Percentiles rank a stretch among this genome's conserved stretches.
Conservation (phyloP, 2,888 invertebrate genomes). For the Caenorhabditis doughertyi region DNA sequence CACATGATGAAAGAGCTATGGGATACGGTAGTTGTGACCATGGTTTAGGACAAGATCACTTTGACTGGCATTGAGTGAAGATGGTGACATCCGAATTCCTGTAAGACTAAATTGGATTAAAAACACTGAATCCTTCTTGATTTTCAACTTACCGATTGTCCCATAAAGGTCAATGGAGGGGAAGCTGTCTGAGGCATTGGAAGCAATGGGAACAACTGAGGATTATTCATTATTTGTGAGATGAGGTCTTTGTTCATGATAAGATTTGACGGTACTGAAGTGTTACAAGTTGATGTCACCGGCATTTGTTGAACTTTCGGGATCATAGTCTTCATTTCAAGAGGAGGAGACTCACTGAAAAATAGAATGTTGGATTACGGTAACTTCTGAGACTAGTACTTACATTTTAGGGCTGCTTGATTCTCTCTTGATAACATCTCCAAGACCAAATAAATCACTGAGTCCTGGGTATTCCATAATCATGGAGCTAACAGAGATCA, state of each 20-base stretch:
- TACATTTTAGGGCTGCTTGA: slow-evolving; percentile 46
- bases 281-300: slow-evolving; percentile 34
- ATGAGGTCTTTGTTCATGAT: slow-evolving; percentile 60
- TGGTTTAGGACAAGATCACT: slow-evolving; percentile 70
- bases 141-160: slow-evolving; percentile 27
- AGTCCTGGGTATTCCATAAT: slow-evolving; percentile 69
- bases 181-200: slow-evolving; percentile 43
- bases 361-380: slow-evolving; percentile 13
- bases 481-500: slow-evolving; percentile 71
- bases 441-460: slow-evolving; percentile 75
- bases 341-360: slow-evolving; percentile 61
- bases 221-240: slow-evolving; percentile 55
- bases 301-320: slow-evolving; percentile 20
- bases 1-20: slow-evolving; percentile 28
- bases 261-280: slow-evolving; percentile 18
- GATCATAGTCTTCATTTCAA: slow-evolving; percentile 33
- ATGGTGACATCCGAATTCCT: slow-evolving; percentile 60
- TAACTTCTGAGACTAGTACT: slow-evolving; percentile 8
- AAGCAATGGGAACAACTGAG: slow-evolving; percentile 48
- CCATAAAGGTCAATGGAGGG: slow-evolving; percentile 47
- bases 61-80: slow-evolving; percentile 70
- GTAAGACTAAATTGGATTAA: slow-evolving; percentile 54
- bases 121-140: slow-evolving; percentile 7
- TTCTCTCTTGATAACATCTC: slow-evolving; percentile 67
- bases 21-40: slow-evolving; percentile 30